Evolutionary conservation across 2,888 invertebrate genomes (phyloP), one percentile per base, ranked within the genome.

Genomic region (Oligia fasciuncula): DNA sequence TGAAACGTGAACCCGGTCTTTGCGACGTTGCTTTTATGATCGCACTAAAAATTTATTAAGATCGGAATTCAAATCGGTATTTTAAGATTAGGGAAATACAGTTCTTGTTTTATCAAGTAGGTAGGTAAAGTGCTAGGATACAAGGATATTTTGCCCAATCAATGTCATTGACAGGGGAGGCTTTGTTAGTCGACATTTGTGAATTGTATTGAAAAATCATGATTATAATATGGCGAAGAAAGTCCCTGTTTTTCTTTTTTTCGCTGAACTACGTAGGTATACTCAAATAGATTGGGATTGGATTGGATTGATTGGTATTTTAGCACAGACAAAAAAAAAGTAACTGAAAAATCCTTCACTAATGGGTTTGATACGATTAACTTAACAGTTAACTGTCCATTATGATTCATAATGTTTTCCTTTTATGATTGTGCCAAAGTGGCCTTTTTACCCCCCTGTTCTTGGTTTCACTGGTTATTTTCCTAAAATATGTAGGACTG

Each of bases 1-100:
- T 82, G 85, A 82, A 85, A 83, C 76, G 73, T 79, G 76, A 81
- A 69, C 62, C 29, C 46, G 74, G 81, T 80, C 79, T 80, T 89
- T 83, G 82, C 77, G 67, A 79, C 69, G 73, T 76, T 82, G 79
- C 79, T 87, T 88, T 89, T 83, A 88, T 69, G 86, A 83, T 76
- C 65, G 76, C 49, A 80, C 65, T 87, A 79, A 86, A 89, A 87
- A 81, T 85, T 87, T 49, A 79, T 66, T 67, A 71, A 82, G 84
- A 87, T 89, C 84, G 71, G 82, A 89, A 88, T 88, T 85, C 73
- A 81, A 88, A 87, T 82, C 76, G 23, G 69, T 54, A 73, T 73
- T 5, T 62, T 54, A 17, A 29, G 40, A 9, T 13, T 29, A n/a
- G n/a, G n/a, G n/a, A n/a, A 0, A 13, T 57, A 54, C 0, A 23